Conservation (phyloP, 2,797 vertebrate species). For the Mallotus villosus region DNA sequence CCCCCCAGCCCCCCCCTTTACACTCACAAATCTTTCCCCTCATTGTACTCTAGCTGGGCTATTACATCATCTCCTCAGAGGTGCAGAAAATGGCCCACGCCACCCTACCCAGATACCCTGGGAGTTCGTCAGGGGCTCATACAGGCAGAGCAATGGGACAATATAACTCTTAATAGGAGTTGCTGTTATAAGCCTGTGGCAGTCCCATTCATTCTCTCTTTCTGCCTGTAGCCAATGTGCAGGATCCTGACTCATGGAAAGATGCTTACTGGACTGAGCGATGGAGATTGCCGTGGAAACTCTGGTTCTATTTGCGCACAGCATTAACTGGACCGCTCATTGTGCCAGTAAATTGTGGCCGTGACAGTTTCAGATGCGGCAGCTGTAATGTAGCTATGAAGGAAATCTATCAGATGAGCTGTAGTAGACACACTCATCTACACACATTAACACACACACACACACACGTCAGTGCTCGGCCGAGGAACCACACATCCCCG, state of each 20-base stretch:
- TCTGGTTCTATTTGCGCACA: not conserved
- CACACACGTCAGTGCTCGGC: not conserved
- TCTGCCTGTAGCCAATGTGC: not conserved
- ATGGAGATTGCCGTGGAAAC: not conserved
- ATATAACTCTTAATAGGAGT: not conserved
- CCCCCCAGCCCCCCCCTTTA: too few species aligned
- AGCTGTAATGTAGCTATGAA: not conserved
- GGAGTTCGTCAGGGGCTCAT: too few species aligned
- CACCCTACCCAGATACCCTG: too few species aligned
- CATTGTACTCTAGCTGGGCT: too few species aligned
- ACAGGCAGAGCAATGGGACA: too few species aligned
- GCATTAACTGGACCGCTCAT: not conserved
- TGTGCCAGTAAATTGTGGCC: not conserved
- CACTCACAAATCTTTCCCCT: too few species aligned
- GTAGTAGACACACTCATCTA: not conserved
- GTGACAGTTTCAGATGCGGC: not conserved
- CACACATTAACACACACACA: not conserved
- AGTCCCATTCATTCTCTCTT: not conserved
- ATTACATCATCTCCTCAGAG: too few species aligned
- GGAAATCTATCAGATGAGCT: not conserved
- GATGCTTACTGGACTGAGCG: not conserved
- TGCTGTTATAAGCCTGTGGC: not conserved
- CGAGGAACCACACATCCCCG: not conserved
- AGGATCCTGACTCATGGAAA: not conserved
- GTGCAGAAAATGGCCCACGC: too few species aligned